Conservation (phyloP, 2,113 vertebrate genomes). For the Apodemus speciosus region DNA sequence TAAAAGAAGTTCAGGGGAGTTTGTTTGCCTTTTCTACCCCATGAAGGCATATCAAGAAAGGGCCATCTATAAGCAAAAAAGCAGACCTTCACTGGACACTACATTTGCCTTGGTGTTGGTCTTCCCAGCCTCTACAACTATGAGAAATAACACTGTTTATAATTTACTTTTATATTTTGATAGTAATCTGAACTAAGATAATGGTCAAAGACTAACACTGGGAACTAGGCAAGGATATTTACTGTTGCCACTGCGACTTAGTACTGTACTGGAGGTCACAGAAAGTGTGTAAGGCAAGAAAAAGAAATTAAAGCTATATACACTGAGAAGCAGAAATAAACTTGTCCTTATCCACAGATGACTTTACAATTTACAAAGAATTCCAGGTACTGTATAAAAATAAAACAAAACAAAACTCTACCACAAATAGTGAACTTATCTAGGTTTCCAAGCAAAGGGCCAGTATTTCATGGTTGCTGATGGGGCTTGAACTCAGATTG, state of each 20-base stretch:
- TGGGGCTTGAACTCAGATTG: not conserved
- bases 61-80: not conserved
- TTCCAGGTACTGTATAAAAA: not conserved
- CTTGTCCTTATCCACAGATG: slow-evolving; percentile 1
- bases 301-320: not conserved
- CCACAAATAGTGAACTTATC: not conserved
- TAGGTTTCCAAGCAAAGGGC: not conserved
- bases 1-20: not conserved
- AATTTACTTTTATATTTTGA: not conserved
- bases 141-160: not conserved
- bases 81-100: not conserved
- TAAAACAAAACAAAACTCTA: not conserved
- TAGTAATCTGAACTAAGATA: not conserved
- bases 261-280: not conserved
- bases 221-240: not conserved
- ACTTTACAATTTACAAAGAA: not conserved
- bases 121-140: not conserved
- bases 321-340: slow-evolving; percentile 2
- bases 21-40: not conserved
- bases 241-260: not conserved
- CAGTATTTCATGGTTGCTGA: not conserved
- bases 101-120: not conserved
- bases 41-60: not conserved
- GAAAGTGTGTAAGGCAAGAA: not conserved
- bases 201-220: not conserved